These are phyloP conservation scores for Sipha maydis DNA, from an alignment of 2,888 invertebrate species.

Conservation along the genomic window DNA sequence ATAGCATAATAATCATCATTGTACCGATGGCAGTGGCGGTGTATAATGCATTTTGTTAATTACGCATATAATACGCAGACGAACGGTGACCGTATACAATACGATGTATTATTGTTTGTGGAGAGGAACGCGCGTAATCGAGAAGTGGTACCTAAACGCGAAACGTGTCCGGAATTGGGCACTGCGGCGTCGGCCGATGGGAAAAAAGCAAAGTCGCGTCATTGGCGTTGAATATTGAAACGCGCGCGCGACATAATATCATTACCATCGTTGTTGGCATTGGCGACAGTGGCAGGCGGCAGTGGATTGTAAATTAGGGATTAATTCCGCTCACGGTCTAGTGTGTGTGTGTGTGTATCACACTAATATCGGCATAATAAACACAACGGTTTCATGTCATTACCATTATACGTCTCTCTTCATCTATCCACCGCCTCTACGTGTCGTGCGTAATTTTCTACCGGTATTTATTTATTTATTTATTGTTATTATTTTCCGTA, in stretches of 20 bases:
- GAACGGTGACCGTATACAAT: background rate
- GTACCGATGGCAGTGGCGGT: background rate
- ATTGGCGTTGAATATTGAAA: conserved; percentile 19
- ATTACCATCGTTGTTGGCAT: background rate
- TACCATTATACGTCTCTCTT: background rate
- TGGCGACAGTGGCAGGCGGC: background rate
- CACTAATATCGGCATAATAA: background rate
- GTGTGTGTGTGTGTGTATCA: background rate
- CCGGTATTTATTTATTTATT: background rate
- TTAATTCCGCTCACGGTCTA: conserved; percentile 41
- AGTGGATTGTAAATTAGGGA: conserved; percentile 30
- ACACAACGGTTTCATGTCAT: conserved; percentile 35
- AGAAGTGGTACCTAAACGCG: background rate
- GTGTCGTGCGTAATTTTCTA: conserved; percentile 12
- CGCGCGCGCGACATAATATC: background rate
- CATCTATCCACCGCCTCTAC: background rate
- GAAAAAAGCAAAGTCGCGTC: background rate
- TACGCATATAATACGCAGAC: background rate
- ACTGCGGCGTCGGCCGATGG: background rate
- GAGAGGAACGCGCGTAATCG: background rate
- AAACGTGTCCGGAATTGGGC: conserved; percentile 2
- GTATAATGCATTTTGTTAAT: background rate
- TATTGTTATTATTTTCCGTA: background rate
- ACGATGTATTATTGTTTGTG: background rate
- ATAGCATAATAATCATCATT: background rate